These are phyloP conservation scores for Acanthurus lineatus DNA, from an alignment of 2,797 vertebrate genomes.

Conservation along the genomic window DNA sequence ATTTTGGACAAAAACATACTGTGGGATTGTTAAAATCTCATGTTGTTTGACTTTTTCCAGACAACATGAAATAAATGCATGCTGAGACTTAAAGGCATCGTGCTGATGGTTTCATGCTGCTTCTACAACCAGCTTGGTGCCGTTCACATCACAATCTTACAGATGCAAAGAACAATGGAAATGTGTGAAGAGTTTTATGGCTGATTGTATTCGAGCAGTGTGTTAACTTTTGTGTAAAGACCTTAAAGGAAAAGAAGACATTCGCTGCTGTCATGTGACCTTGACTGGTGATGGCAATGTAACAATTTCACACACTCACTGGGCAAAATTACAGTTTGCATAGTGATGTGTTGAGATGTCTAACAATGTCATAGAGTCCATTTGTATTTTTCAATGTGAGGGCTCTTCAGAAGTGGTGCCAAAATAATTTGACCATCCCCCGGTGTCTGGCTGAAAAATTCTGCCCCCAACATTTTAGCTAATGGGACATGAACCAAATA, in stretches of 20 bases:
- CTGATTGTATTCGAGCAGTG: constrained; percentile 2
- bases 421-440: too few species aligned
- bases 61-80: constrained; percentile 36
- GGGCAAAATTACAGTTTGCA: constrained; percentile 2
- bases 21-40: constrained; percentile 43
- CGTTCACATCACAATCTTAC: constrained; percentile 9
- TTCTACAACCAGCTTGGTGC: constrained; percentile 25
- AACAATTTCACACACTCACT: neutral
- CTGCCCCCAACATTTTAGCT: too few species aligned
- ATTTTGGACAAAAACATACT: constrained; percentile 32
- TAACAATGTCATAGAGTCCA: neutral
- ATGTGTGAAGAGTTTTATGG: neutral
- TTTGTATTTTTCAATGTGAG: neutral
- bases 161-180: neutral
- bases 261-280: neutral
- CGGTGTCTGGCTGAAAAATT: too few species aligned
- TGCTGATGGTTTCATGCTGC: constrained; percentile 49
- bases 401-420: too few species aligned
- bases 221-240: constrained; percentile 2
- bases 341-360: neutral
- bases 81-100: constrained; percentile 1
- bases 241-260: neutral
- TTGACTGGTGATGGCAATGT: neutral
- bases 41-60: constrained; percentile 25
- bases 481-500: too few species aligned